Evolutionary conservation across 2,797 vertebrate genomes (phyloP).

Genomic region (Sebastes taczanowskii): DNA sequence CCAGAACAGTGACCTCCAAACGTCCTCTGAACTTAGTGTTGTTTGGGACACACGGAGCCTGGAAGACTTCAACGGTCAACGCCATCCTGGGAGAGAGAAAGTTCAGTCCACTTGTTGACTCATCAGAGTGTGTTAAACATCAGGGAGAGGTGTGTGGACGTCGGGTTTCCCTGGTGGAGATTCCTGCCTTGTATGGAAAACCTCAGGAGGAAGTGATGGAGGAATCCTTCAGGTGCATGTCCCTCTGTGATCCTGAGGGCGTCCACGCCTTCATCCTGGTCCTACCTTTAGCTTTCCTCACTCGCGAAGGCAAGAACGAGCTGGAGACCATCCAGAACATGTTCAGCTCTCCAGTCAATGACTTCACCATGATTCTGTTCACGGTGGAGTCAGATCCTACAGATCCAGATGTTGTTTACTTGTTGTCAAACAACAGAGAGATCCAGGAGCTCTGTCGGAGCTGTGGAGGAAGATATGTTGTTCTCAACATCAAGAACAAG

Average conservation of each 20-base stretch:
- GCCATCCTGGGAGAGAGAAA: slow-evolving; percentile 5
- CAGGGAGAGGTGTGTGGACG: background rate
- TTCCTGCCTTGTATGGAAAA: too few species aligned
- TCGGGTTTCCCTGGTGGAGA: accelerated
- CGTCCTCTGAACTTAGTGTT: slow-evolving; percentile 33
- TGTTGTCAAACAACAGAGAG: too few species aligned
- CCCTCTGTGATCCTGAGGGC: too few species aligned
- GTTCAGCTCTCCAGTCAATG: slow-evolving; percentile 2
- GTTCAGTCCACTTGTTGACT: background rate
- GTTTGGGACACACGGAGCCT: slow-evolving; percentile 9
- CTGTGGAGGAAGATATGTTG: background rate
- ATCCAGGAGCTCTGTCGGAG: slow-evolving; percentile 12
- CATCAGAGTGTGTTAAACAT: slow-evolving; percentile 1
- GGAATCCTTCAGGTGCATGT: too few species aligned
- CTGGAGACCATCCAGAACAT: slow-evolving; percentile 35
- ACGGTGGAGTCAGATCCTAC: background rate
- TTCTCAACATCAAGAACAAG: slow-evolving; percentile 7
- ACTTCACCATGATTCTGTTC: too few species aligned
- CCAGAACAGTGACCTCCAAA: background rate
- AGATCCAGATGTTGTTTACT: background rate
- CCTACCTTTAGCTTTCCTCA: background rate
- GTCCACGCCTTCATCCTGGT: background rate
- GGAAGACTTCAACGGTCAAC: background rate
- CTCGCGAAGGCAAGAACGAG: slow-evolving; percentile 51
- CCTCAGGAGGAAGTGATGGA: too few species aligned